Evolutionary conservation across 2,797 vertebrate species (phyloP), one percentile per base, ranked within the genome.

Genomic region (Gallinago stenura): DNA sequence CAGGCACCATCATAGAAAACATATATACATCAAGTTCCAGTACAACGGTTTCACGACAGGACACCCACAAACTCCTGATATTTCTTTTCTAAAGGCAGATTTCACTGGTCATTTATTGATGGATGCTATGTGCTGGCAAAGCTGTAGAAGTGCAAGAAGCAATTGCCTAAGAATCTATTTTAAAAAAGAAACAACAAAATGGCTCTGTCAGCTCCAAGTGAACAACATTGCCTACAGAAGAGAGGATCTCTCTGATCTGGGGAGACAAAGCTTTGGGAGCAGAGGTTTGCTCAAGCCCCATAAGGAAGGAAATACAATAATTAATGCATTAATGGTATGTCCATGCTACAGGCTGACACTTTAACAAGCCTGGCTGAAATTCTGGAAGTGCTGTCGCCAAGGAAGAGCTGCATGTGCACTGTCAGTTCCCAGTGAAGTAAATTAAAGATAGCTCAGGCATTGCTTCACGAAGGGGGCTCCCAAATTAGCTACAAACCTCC

Each of bases 371-470:
- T 18, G 24, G 25, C 30, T 57, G 14, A 10, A 22, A 9, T 68
- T 26, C 43, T 43, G 70, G 58, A 71, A n/a, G 12, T 0, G 15
- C 17, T 22, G 30, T 5, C 43, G n/a, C 57, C n/a, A 12, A 43
- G 50, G 43, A 18, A 61, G 46, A 71, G 33, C 15, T 7, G 51
- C 39, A 16, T 0, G 0, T 3, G 28, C 30, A 6, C 7, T 16
- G 30, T 45, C n/a, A 26, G 1, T 31, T 31, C 54, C 54, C 24
- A 24, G 14, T 21, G 43, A 62, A 72, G 15, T 10, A 12, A 66
- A 83, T 25, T 3, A 14, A 57, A 37, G 28, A 10, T 2, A 37
- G 24, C 28, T 39, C 35, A 35, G 70, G 9, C 20, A 15, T 13
- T 18, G 12, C 43, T 60, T 19, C 54, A 56, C 6, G 20, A 73